phyloP scores from a whole-genome alignment of 2,113 vertebrate species.

The Indicator indicator region DNA sequence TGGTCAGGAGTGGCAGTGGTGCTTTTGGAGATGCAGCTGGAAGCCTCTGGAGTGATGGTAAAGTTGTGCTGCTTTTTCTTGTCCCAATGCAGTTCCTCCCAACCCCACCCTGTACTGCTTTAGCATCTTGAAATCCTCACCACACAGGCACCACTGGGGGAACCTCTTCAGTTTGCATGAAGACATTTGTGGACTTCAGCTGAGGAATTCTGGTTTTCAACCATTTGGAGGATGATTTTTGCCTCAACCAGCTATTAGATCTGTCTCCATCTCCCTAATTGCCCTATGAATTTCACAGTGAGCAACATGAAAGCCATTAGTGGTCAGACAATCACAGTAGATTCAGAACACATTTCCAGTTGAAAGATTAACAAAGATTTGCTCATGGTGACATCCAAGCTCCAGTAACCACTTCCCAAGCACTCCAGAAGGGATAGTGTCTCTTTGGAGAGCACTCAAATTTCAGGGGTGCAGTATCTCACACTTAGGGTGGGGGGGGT shows the following conservation, averaged over 20 bases:
- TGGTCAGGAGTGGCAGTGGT: neutral
- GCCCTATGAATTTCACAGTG: slow-evolving; percentile 9
- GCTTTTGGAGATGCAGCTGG: neutral
- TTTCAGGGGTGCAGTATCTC: neutral
- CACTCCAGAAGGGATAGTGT: neutral
- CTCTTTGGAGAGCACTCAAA: neutral
- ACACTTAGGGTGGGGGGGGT: neutral
- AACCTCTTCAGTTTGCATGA: neutral
- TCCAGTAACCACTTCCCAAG: neutral
- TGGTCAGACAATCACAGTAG: neutral
- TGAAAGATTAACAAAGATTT: slow-evolving; percentile 4
- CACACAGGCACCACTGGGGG: neutral
- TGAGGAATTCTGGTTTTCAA: neutral
- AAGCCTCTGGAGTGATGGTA: neutral
- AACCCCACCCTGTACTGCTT: neutral
- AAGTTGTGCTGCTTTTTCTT: neutral
- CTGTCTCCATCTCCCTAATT: neutral
- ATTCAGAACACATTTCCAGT: slow-evolving; percentile 29
- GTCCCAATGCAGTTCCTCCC: neutral
- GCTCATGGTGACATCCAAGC: neutral
- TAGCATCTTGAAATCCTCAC: neutral
- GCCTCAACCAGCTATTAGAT: slow-evolving; percentile 23
- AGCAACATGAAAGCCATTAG: slow-evolving; percentile 29
- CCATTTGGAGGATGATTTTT: neutral
- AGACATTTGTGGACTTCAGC: neutral